Base-by-base conservation (phyloP, 2,113 vertebrate genomes). In the Triplophysa dalaica region DNA sequence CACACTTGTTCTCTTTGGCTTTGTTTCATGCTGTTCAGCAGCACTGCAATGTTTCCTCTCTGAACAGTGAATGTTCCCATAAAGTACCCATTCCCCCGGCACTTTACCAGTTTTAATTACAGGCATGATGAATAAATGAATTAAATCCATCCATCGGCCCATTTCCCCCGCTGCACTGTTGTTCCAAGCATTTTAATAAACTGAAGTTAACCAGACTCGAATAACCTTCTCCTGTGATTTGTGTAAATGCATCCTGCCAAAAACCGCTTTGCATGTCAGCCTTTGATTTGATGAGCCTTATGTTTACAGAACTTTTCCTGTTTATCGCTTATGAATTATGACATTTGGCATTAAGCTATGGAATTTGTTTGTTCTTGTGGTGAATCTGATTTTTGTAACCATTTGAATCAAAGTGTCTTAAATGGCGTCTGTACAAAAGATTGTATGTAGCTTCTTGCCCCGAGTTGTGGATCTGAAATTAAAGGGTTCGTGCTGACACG, bases 401-500 rank as follows among this genome's bases (percentile, higher is more conserved):
- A 43, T 62, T 9, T 19, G 26, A 41, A 38, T 24, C 43, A 58
- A 29, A 61, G n/a, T 72, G n/a, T 61, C 29, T 74, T 43, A 61
- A n/a, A 74, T 29, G n/a, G 52, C 17, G 45, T 73, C 8, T 33
- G 50, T 17, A 41, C 16, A 41, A 45, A 13, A 33, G 62, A 22
- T 50, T 38, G 21, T 43, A 9, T 17, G 38, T 17, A 14, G 58
- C n/a, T 45, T 50, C n/a, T 63, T 74, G n/a, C 22, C 16, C 2
- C 33, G 66, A 10, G 61, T 45, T 54, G 77, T 63, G 84, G 80
- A 88, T 87, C 81, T 88, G 83, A 87, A 83, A 82, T 41, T 9
- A 78, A 43, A 62, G 24, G 77, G 84, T 66, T 70, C 77, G 87
- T 78, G 82, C 83, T 83, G 6, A 50, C 85, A 87, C 89, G 87